Base-by-base conservation (phyloP, 2,888 invertebrate genomes). In the Autographa gamma region DNA sequence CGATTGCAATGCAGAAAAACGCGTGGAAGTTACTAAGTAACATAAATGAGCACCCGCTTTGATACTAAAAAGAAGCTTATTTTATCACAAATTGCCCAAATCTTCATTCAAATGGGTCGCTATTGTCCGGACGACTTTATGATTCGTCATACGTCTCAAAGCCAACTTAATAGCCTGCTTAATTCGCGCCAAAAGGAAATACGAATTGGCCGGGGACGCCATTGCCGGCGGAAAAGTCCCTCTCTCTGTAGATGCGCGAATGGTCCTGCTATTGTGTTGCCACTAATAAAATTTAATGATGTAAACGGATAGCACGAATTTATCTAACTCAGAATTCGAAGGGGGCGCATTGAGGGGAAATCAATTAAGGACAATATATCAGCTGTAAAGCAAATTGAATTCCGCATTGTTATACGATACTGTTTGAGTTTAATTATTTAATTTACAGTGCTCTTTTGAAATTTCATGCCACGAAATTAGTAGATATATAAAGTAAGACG, bases 271-370 rank as follows among this genome's bases (percentile, higher is more conserved):
- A 93, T 95, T 95, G 94, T 94, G 88, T 92, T 91, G 90, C 90
- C 90, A 91, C 93, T 94, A 95, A 95, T 95, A 95, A 95, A 95
- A 95, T 94, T 94, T 95, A 95, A 95, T 95, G 94, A 93, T 94
- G 94, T 95, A 95, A 95, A 95, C 94, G 94, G 94, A 95, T 95
- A 95, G 92, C 93, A 91, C 90, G 91, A 93, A 94, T 94, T 93
- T 93, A 94, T 94, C 92, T 93, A 90, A 93, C 90, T 92, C 89
- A 81, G 86, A 86, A 91, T 85, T 89, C 86, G 87, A 86, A 82
- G 92, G 90, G 92, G 89, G 90, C 88, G 81, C 87, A 86, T 89
- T 90, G 91, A 91, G 93, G 94, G 93, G 91, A 92, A 93, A 93
- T 92, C 93, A 93, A 93, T 93, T 93, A 93, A 89, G 83, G 86